Conservation (phyloP, 2,113 vertebrate genomes). For the Vireo altiloquus region DNA sequence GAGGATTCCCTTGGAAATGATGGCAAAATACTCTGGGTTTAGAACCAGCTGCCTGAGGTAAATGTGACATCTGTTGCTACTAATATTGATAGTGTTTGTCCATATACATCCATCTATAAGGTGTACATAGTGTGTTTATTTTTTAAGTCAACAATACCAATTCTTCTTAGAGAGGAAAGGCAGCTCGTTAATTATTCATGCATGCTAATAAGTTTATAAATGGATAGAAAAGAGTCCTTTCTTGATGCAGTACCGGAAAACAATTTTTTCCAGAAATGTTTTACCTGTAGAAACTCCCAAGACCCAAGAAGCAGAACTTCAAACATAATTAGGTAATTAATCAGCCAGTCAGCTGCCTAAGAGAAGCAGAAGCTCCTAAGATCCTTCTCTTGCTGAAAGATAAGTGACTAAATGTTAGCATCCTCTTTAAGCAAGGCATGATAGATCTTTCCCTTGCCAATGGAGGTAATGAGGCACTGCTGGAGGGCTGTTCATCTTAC, state of each 20-base stretch:
- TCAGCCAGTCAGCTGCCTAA: not conserved
- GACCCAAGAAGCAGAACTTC: not conserved
- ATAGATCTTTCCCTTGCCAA: not conserved
- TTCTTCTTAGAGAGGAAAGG: not conserved
- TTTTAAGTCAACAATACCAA: not conserved
- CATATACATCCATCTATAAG: not conserved
- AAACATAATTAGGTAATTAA: not conserved
- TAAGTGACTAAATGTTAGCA: not conserved
- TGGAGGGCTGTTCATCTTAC: not conserved
- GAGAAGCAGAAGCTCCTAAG: not conserved
- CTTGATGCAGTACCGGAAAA: not conserved
- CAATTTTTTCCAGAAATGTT: not conserved
- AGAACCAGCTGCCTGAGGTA: not conserved
- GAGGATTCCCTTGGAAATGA: not conserved
- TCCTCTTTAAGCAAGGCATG: not conserved
- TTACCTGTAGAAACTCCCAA: not conserved
- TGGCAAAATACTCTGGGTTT: not conserved
- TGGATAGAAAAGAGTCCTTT: not conserved
- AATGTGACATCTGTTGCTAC: not conserved
- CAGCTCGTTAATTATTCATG: not conserved
- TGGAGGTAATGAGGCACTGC: not conserved
- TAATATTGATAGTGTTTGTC: not conserved
- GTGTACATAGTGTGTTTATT: not conserved
- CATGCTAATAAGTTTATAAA: not conserved
- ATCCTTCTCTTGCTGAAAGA: not conserved